Evolutionary conservation across 2,888 invertebrate genomes (phyloP), one percentile per base, ranked within the genome.

Genomic region (Mythimna lalbum): DNA sequence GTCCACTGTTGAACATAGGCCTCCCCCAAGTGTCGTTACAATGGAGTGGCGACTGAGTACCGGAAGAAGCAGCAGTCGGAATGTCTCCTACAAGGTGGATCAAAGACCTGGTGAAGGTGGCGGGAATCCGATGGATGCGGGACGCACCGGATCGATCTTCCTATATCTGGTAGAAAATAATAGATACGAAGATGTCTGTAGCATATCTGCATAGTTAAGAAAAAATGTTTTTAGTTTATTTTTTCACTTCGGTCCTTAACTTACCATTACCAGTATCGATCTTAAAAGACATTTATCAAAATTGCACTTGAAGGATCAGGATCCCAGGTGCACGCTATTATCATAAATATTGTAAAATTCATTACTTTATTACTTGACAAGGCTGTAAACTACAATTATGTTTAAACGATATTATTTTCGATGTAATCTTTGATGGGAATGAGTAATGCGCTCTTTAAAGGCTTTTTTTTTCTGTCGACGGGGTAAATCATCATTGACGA

Each of bases 311-410:
- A 55, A 21, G 31, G 12, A 27, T 23, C n/a, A 21, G 17, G 23
- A 31, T 31, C 59, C 53, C 64, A 69, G 67, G 53, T 76, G 64
- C 56, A 49, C 7, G 27, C 27, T 65, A 76, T 65, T 65, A 73
- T 56, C 82, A 67, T 79, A 70, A 74, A 70, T 76, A 76, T 78
- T 60, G 21, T 57, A 66, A 68, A 76, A 81, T 76, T 69, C 76
- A 81, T 79, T 67, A 79, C 76, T 82, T 76, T 76, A 82, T 73
- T 76, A 82, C 80, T 63, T 80, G 73, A 79, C 79, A 76, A 63
- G 81, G 56, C 19, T 68, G 81, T 80, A 80, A 80, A 76, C 67
- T 66, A 60, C 65, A 79, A 80, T 79, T 76, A 79, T 69, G 43
- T 76, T n/a, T 53, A 68, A 63, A 59, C 23, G 19, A 60, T 67